Conservation (phyloP, 2,888 invertebrate species). For the Pardosa pseudoannulata region DNA sequence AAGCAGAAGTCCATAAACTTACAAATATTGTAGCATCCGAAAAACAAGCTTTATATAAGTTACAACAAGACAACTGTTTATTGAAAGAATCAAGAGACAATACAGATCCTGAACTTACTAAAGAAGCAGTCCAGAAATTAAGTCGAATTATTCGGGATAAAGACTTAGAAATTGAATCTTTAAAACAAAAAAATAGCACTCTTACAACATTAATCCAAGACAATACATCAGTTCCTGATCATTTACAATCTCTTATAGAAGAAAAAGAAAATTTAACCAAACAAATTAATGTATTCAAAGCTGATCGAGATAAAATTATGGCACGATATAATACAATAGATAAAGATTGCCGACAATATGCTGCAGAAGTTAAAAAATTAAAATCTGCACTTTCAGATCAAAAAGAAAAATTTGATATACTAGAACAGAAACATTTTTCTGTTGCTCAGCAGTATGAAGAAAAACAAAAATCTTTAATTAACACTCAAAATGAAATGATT, state of each 20-base stretch:
- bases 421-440: slow-evolving; percentile 76
- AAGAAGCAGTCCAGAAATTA: slow-evolving; percentile 78
- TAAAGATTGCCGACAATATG: slow-evolving; percentile 89
- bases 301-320: slow-evolving; percentile 78
- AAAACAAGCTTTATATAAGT: slow-evolving; percentile 77
- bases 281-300: slow-evolving; percentile 82
- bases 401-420: slow-evolving; percentile 75
- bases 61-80: slow-evolving; percentile 77
- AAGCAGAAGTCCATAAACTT: slow-evolving; percentile 77
- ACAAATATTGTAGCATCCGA: slow-evolving; percentile 78
- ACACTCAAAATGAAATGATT: slow-evolving; percentile 77
- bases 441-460: slow-evolving; percentile 78
- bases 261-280: slow-evolving; percentile 81
- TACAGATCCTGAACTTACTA: slow-evolving; percentile 78
- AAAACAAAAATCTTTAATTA: slow-evolving; percentile 77
- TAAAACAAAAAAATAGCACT: slow-evolving; percentile 78
- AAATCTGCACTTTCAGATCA: slow-evolving; percentile 75
- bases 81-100: slow-evolving; percentile 75
- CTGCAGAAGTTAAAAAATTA: slow-evolving; percentile 89
- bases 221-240: slow-evolving; percentile 44
- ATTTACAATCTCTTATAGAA: slow-evolving; percentile 74
- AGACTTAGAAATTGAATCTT: slow-evolving; percentile 78
- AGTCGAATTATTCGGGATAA: slow-evolving; percentile 78
- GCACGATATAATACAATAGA: slow-evolving; percentile 85
- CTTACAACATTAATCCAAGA: slow-evolving; percentile 77